A percentile compares a stretch with the other conserved stretches of the same genome.
Conservation (phyloP, 1,140 invertebrate species). For the Artemia franciscana region DNA sequence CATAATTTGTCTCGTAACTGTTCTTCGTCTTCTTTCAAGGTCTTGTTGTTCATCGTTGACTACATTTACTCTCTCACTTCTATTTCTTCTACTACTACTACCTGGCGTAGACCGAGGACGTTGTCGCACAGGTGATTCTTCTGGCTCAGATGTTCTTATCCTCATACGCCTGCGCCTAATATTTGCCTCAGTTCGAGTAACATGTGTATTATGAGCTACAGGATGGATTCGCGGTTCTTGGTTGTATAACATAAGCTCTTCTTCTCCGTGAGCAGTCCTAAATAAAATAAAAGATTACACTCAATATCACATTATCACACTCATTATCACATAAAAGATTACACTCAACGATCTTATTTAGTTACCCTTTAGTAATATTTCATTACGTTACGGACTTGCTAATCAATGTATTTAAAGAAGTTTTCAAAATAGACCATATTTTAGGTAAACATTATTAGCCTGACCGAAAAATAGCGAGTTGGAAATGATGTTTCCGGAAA, state of each 20-base stretch:
- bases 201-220: not conserved
- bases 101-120: not conserved
- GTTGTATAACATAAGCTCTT: not conserved
- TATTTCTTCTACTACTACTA: not conserved
- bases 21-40: not conserved
- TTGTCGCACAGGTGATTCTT: not conserved
- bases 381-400: too few species aligned
- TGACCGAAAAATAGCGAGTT: too few species aligned
- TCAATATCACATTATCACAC: too few species aligned
- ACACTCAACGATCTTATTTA: too few species aligned
- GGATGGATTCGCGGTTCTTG: not conserved
- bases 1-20: not conserved
- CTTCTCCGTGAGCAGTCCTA: not conserved
- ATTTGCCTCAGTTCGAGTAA: not conserved
- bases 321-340: too few species aligned
- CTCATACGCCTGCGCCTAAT: not conserved
- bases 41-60: not conserved
- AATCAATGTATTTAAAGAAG: too few species aligned
- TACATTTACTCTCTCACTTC: not conserved
- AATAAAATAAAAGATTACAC: too few species aligned
- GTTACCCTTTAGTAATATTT: too few species aligned
- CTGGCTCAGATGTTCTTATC: not conserved
- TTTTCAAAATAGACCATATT: too few species aligned
- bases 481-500: too few species aligned
- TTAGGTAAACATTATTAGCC: too few species aligned